A percentile compares a stretch with the other conserved stretches of the same genome.
phyloP scores from a whole-genome alignment of 2,113 vertebrate species.

The Spilogale gracilis region DNA sequence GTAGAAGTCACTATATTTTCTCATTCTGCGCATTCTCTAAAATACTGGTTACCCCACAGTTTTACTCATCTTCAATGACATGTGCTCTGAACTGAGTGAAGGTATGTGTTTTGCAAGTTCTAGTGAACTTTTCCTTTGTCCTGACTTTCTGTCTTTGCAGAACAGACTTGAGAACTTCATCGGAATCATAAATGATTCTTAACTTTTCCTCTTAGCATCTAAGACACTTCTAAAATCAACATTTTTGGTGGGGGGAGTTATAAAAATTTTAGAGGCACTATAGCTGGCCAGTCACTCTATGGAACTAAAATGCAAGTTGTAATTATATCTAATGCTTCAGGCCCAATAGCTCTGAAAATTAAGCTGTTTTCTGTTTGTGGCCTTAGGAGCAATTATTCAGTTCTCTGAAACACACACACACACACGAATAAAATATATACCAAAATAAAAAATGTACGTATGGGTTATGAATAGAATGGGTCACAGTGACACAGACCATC shows the following conservation, averaged over 20 bases:
- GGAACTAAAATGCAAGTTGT: neutral
- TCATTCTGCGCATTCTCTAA: neutral
- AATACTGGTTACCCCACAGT: neutral
- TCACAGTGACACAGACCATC: neutral
- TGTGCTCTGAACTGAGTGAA: neutral
- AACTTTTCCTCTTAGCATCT: neutral
- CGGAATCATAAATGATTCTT: neutral
- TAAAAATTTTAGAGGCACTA: neutral
- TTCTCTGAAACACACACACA: neutral
- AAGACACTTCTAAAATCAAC: neutral
- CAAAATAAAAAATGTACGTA: neutral
- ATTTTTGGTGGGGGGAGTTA: neutral
- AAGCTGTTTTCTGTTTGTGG: conserved; percentile 24
- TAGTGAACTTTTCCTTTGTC: neutral
- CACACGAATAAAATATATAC: too few species aligned
- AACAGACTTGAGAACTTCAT: neutral
- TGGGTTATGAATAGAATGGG: neutral
- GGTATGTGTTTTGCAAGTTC: neutral
- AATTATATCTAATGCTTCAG: conserved; percentile 24
- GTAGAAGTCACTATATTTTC: neutral
- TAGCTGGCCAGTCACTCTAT: neutral
- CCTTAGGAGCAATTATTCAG: neutral
- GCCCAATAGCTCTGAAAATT: neutral
- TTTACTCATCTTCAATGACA: neutral
- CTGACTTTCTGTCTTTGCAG: neutral